A percentile compares a stretch with the other conserved stretches of the same genome.
phyloP scores from a whole-genome alignment of 2,797 vertebrate species.

The Perodicticus potto region DNA sequence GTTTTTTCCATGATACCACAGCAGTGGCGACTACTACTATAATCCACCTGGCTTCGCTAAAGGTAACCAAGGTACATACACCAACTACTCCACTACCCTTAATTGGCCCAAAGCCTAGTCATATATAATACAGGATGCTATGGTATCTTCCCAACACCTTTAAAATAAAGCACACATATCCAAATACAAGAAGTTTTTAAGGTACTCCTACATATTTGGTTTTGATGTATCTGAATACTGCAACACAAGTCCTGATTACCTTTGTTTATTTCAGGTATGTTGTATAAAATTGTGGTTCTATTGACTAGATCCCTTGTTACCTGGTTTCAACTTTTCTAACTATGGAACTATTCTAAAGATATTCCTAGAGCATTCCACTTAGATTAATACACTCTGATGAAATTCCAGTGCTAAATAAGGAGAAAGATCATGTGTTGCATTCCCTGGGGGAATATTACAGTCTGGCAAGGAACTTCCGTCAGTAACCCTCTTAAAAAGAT shows the following conservation, averaged over 20 bases:
- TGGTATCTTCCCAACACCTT: not conserved
- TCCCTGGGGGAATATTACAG: constrained; percentile 44
- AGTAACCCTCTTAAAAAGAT: constrained; percentile 61
- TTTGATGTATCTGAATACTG: not conserved
- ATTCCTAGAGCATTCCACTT: constrained; percentile 47
- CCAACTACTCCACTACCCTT: not conserved
- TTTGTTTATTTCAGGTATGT: not conserved
- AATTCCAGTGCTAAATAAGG: constrained; percentile 68
- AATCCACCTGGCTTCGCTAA: not conserved
- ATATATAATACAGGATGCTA: not conserved
- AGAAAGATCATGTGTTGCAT: constrained; percentile 35
- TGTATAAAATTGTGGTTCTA: not conserved
- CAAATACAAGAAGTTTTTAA: not conserved
- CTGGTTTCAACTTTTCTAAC: constrained; percentile 21
- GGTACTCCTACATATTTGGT: not conserved
- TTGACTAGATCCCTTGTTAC: not conserved
- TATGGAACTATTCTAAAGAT: constrained; percentile 24
- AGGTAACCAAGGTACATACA: not conserved
- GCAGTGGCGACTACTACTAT: not conserved
- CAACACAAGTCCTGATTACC: not conserved
- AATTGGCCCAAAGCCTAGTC: not conserved
- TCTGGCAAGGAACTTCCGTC: constrained; percentile 53
- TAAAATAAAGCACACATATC: constrained; percentile 1
- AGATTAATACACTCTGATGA: constrained; percentile 41
- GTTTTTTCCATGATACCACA: not conserved